A percentile compares a stretch with the other conserved stretches of the same genome.
Evolutionary conservation across 2,888 invertebrate species (phyloP).

Genomic region (Folsomia candida): DNA sequence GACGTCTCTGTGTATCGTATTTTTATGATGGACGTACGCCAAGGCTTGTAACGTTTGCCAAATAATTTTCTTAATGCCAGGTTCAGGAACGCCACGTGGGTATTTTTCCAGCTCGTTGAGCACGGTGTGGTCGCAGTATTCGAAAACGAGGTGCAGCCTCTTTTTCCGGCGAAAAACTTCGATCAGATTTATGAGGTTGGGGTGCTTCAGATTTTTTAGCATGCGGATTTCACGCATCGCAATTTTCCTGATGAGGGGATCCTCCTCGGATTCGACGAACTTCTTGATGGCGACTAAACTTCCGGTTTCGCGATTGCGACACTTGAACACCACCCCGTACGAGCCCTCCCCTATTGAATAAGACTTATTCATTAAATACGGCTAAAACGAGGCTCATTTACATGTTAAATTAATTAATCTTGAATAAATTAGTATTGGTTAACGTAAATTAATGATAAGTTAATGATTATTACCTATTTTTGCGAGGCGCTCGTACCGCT

Average conservation of each 20-base stretch:
- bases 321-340: conserved; percentile 94
- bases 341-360: conserved; percentile 70
- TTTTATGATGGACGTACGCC: conserved; percentile 93
- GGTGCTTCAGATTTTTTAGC: conserved; percentile 96
- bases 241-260: conserved; percentile 92
- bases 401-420: too few species aligned
- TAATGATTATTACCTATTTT: conserved; percentile 85
- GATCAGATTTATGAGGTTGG: conserved; percentile 92
- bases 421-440: too few species aligned
- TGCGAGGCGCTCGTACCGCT: conserved; percentile 89
- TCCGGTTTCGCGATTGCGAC: conserved; percentile 89
- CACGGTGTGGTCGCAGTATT: conserved; percentile 96
- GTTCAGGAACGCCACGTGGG: conserved; percentile 83
- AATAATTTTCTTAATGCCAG: conserved; percentile 83
- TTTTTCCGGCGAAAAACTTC: conserved; percentile 96
- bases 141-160: conserved; percentile 95
- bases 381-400: too few species aligned
- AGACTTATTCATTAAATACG: too few species aligned
- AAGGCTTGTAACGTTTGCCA: conserved; percentile 95
- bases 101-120: conserved; percentile 93
- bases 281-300: conserved; percentile 94
- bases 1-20: conserved; percentile 80
- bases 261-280: conserved; percentile 95
- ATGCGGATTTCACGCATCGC: conserved; percentile 90
- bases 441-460: too few species aligned